phyloP scores from a whole-genome alignment of 2,888 invertebrate species.

The Hirtodrosophila confusa region DNA sequence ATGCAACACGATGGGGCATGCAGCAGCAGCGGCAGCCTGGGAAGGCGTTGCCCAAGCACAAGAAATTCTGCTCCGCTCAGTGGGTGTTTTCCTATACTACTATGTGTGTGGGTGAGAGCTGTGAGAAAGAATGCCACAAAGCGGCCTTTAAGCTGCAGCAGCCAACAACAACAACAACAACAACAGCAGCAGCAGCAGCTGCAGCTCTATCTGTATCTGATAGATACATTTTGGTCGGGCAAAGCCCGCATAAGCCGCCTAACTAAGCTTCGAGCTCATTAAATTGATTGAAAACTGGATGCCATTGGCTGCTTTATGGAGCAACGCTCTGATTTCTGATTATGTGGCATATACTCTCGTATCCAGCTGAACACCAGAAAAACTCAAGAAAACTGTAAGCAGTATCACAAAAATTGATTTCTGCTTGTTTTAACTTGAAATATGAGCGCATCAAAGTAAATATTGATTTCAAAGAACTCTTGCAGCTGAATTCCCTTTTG shows the following conservation, averaged over 20 bases:
- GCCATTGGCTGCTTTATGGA: constrained; percentile 12
- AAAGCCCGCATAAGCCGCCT: constrained; percentile 51
- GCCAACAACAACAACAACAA: too few relatives aligned
- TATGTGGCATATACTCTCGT: constrained; percentile 4
- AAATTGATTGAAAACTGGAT: constrained; percentile 54
- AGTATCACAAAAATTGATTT: constrained; percentile 24
- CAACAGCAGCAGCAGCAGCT: constrained; percentile 20
- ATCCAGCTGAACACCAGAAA: background rate
- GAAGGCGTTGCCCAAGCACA: constrained; percentile 54
- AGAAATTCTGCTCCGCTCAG: constrained; percentile 24
- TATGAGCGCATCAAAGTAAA: too few relatives aligned
- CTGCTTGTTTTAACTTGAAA: too few relatives aligned
- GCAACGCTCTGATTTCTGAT: constrained; percentile 42
- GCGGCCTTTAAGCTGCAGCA: constrained; percentile 46
- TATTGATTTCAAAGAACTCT: too few relatives aligned
- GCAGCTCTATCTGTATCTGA: constrained; percentile 38
- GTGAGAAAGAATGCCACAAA: constrained; percentile 60
- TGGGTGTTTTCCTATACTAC: constrained; percentile 11
- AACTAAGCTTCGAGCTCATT: constrained; percentile 46
- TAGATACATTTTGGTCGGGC: constrained; percentile 44
- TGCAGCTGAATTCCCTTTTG: too few relatives aligned
- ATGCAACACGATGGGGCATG: constrained; percentile 18
- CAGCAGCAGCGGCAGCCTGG: constrained; percentile 23
- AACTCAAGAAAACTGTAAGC: background rate
- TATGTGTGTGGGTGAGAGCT: constrained; percentile 49